Base-by-base conservation (phyloP, 1,140 invertebrate genomes). In the Euura lappo region DNA sequence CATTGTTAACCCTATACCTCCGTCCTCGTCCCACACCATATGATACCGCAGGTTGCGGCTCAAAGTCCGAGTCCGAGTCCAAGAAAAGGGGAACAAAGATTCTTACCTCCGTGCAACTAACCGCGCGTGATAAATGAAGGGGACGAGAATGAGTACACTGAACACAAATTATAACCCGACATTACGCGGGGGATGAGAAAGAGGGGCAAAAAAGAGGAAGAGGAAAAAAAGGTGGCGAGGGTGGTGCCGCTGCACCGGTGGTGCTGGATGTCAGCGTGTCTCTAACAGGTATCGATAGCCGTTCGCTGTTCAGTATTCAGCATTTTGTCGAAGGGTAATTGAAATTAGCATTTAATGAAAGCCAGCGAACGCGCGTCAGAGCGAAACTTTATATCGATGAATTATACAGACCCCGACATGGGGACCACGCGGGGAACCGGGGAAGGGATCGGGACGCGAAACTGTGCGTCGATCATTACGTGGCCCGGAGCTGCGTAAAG, bases 71-170 rank as follows among this genome's bases (percentile, higher is more conserved):
- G 75, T 77, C 80, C 76, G 13, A 79, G 75, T 77, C 80, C 76
- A 75, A 80, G 77, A 81, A 81, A 81, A 73, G 76, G 75, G 75
- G 78, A 28, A 79, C 77, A 78, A 80, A 79, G 78, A 78, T 79
- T 77, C 51, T 3, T 6, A 60, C 51, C 51, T 60, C 6, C 51
- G 3, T 60, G 8, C 13, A 60, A 11, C 51, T 3, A 4, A 60
- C 10, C 51, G 51, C 51, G 51, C 28, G 28, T 28, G 28, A 28
- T 28, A 28, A 28, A 28, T 28, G 1, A 28, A 28, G 28, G 28
- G 28, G 28, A 1, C 28, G 28, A 28, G 28, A 28, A 28, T 1
- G 28, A 28, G 28, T 28, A 28, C 0, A 28, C 28, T 28, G 28
- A 28, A 28, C 28, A 28, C 28, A 28, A 28, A 28, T 28, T 28